Percentiles rank a stretch among this genome's conserved stretches.
Conservation (phyloP, 37 sponge, comb jelly and placozoan species). For the Lycopodina hypogea region DNA sequence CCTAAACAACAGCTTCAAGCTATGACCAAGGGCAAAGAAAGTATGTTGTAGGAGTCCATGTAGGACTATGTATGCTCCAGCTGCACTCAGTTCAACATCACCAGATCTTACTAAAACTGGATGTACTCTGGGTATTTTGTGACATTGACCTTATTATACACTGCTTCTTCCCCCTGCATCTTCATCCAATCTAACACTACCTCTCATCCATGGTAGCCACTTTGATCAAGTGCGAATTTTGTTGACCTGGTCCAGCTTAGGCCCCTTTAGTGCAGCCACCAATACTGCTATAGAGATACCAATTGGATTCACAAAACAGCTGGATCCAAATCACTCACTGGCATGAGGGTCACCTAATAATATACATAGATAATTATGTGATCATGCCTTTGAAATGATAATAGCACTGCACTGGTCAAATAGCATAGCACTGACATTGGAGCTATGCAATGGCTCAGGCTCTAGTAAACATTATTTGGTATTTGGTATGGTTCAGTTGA, state of each 20-base stretch:
- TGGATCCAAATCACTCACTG: slow-evolving; percentile 83
- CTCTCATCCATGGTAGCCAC: slow-evolving; percentile 75
- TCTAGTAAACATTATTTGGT: no score
- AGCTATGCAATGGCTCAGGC: no score
- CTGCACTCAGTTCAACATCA: slow-evolving; percentile 39
- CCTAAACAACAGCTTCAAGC: no score
- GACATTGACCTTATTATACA: slow-evolving; percentile 60
- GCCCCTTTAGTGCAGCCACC: slow-evolving; percentile 62
- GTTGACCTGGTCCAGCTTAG: slow-evolving; percentile 41
- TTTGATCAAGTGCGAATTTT: slow-evolving; percentile 29
- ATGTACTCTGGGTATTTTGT: slow-evolving; percentile 84
- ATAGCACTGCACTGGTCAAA: no score
- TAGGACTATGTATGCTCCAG: slow-evolving; percentile 65
- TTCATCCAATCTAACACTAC: slow-evolving; percentile 78
- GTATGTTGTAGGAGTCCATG: slow-evolving; percentile 56
- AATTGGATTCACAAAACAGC: slow-evolving; percentile 63
- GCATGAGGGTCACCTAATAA: slow-evolving; percentile 94
- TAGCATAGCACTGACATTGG: no score
- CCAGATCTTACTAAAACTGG: slow-evolving; percentile 26
- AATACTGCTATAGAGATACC: slow-evolving; percentile 54
- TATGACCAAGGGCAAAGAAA: no score
- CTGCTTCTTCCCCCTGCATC: slow-evolving; percentile 61
- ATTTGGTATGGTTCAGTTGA: no score
- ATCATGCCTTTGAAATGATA: not conserved
- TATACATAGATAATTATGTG: not conserved